Evolutionary conservation across 64 coral and sea anemone species (phyloP).

Genomic region (Pocillopora verrucosa): DNA sequence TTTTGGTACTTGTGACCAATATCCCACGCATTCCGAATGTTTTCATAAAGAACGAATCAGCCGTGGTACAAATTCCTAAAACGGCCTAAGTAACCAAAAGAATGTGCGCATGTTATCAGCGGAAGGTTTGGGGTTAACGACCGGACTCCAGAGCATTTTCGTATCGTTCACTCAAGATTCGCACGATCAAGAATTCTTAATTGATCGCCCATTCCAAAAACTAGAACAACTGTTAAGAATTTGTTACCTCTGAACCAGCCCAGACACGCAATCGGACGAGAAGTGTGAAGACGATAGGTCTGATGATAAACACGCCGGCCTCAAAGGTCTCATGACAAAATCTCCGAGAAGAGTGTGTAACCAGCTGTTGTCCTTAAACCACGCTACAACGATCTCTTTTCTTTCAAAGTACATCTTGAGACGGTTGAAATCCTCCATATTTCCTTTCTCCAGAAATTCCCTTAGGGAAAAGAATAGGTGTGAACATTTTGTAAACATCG

Average conservation of each 20-base stretch:
- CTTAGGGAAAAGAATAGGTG: slow-evolving; percentile 34
- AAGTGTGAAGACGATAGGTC: slow-evolving; percentile 87
- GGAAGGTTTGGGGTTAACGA: neutral
- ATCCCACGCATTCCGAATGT: neutral
- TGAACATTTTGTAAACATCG: neutral
- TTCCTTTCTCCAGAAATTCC: slow-evolving; percentile 92
- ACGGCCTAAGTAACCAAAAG: neutral
- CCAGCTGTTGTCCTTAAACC: slow-evolving; percentile 99
- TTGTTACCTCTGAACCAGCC: slow-evolving; percentile 87
- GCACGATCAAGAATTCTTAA: neutral
- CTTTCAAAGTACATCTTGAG: slow-evolving; percentile 96
- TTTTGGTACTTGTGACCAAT: neutral
- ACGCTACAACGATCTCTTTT: slow-evolving; percentile 94
- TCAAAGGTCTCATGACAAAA: slow-evolving; percentile 80
- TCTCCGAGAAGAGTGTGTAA: slow-evolving; percentile 90
- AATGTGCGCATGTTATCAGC: neutral
- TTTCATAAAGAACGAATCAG: neutral
- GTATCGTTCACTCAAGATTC: neutral
- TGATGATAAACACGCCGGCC: slow-evolving; percentile 87
- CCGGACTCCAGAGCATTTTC: neutral
- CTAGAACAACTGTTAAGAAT: neutral
- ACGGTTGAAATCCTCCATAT: slow-evolving; percentile 79
- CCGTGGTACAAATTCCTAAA: no score
- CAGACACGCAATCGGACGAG: slow-evolving; percentile 84
- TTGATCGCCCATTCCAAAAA: neutral